Evolutionary conservation across 1,140 invertebrate species (phyloP).

Genomic region (Sycobia sp.): DNA sequence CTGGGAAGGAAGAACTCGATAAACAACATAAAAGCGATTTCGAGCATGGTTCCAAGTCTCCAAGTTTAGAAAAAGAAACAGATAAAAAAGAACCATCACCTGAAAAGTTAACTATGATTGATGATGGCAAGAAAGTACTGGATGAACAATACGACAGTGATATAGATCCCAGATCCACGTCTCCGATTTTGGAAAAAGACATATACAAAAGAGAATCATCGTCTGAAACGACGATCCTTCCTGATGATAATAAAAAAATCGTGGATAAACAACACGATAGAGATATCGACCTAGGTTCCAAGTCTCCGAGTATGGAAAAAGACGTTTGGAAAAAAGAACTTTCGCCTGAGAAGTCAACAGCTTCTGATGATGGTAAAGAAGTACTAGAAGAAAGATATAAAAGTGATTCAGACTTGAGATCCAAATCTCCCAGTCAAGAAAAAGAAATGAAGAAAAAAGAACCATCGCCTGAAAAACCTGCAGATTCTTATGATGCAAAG

Average conservation of each 20-base stretch:
- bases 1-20: too few species aligned
- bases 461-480: background rate
- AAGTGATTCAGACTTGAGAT: background rate
- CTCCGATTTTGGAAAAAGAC: constrained; percentile 3
- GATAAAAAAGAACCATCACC: constrained; percentile 3
- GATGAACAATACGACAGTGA: background rate
- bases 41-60: constrained; percentile 37
- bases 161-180: background rate
- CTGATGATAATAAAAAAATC: background rate
- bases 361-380: background rate
- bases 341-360: background rate
- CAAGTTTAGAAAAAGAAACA: constrained; percentile 34
- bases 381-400: background rate
- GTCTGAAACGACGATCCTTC: background rate
- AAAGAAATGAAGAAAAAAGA: constrained; percentile 9
- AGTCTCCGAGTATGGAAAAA: constrained; percentile 11
- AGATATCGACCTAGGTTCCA: background rate
- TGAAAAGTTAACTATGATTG: background rate
- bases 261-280: too few species aligned
- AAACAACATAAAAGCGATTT: too few species aligned
- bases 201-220: constrained; percentile 4
- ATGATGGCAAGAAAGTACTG: background rate
- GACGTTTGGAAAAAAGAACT: background rate
- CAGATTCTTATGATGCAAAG: background rate
- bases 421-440: constrained; percentile 28